Percentiles rank a stretch among this genome's conserved stretches.
phyloP scores from a whole-genome alignment of 1,140 invertebrate genomes.

The Rhopalosiphum maidis region DNA sequence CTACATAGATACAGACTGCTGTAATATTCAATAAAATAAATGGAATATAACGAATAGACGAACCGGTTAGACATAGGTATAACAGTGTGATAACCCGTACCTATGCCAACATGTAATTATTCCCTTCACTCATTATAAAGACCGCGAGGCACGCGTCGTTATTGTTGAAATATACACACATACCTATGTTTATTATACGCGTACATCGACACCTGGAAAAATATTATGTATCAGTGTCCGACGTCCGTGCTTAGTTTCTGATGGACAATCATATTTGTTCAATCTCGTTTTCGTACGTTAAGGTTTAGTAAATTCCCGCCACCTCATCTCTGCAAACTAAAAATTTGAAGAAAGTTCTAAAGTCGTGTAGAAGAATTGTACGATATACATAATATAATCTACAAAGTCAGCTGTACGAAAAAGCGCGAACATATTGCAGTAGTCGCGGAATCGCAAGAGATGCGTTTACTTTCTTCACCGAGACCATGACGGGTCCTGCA shows the following conservation, averaged over 20 bases:
- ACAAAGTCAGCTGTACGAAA: background rate
- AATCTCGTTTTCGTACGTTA: too few species aligned
- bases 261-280: background rate
- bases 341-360: background rate
- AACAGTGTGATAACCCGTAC: background rate
- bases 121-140: constrained; percentile 20
- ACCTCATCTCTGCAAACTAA: background rate
- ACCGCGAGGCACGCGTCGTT: background rate
- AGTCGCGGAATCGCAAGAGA: background rate
- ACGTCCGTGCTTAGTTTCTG: background rate
- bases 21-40: background rate
- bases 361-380: background rate
- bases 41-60: background rate
- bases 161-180: background rate
- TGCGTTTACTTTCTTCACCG: background rate
- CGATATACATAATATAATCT: background rate
- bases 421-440: too few species aligned
- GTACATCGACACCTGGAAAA: background rate
- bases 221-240: background rate
- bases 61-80: constrained; percentile 19
- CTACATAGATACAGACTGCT: background rate
- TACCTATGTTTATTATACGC: background rate
- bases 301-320: background rate
- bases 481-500: too few species aligned
- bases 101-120: constrained; percentile 3